These are phyloP conservation scores for Theonella swinhoei DNA, from an alignment of 37 sponge, comb jelly and placozoan species.

Conservation along the genomic window DNA sequence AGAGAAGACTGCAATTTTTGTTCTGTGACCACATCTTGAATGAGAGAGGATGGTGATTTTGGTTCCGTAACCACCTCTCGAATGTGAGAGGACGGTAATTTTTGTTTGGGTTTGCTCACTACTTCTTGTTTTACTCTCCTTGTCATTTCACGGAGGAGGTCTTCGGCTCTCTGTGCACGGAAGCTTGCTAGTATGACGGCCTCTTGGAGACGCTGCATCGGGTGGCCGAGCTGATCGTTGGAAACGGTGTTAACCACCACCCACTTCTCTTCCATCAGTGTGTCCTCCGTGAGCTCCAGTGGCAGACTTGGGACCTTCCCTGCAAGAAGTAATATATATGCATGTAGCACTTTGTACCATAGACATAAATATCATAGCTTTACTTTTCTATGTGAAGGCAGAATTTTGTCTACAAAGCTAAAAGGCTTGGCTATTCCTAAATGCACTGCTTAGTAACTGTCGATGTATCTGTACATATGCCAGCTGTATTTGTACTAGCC, in stretches of 20 bases:
- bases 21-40: neutral
- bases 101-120: neutral
- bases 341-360: too few relatives aligned
- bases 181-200: conserved; percentile 8
- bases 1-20: neutral
- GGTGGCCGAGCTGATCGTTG: conserved; percentile 13
- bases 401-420: neutral
- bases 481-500: neutral
- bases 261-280: conserved; percentile 27
- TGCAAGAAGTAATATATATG: neutral
- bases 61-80: neutral
- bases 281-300: neutral
- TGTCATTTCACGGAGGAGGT: neutral
- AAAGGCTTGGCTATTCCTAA: too few relatives aligned
- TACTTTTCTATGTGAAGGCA: too few relatives aligned
- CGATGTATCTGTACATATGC: too few relatives aligned
- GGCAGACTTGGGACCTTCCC: neutral
- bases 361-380: too few relatives aligned
- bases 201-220: conserved; percentile 23
- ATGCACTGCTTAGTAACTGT: too few relatives aligned
- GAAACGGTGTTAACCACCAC: conserved; percentile 19
- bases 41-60: too few relatives aligned
- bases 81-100: too few relatives aligned
- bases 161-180: neutral
- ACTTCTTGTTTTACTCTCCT: neutral